These are phyloP conservation scores for Drosophila oshimai DNA, from an alignment of 1,140 invertebrate species.

Conservation along the genomic window DNA sequence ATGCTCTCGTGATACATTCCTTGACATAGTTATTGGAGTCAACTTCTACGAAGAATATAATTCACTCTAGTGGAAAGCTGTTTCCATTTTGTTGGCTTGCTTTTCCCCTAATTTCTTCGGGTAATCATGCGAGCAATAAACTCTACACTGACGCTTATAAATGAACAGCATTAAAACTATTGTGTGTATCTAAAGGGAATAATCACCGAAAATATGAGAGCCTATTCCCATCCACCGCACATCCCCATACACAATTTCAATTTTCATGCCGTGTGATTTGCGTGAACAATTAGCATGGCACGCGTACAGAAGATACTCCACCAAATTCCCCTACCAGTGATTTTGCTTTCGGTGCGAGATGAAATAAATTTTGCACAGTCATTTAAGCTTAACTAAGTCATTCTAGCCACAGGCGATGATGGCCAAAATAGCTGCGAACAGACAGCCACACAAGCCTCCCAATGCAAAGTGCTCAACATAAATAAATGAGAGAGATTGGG, in stretches of 20 bases:
- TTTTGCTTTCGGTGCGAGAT: conserved; percentile 59
- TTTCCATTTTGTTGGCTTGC: conserved; percentile 1
- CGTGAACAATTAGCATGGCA: conserved; percentile 73
- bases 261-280: conserved; percentile 76
- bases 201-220: conserved; percentile 56
- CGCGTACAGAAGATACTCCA: conserved; percentile 64
- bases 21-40: conserved; percentile 9
- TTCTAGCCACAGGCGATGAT: conserved; percentile 58
- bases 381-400: conserved; percentile 81
- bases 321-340: not conserved
- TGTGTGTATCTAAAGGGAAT: conserved; percentile 43
- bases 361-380: conserved; percentile 81
- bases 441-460: conserved; percentile 52
- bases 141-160: conserved; percentile 62
- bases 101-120: too few relatives aligned
- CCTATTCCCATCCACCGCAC: conserved; percentile 4
- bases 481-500: conserved; percentile 77
- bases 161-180: conserved; percentile 77
- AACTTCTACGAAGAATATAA: not conserved
- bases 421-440: conserved; percentile 22
- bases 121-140: conserved; percentile 65
- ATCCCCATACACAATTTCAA: conserved; percentile 64
- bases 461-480: conserved; percentile 65
- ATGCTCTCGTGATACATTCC: not conserved
- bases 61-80: not conserved